Base-by-base conservation (phyloP, 2,888 invertebrate genomes). In the Tetragnatha montana region DNA sequence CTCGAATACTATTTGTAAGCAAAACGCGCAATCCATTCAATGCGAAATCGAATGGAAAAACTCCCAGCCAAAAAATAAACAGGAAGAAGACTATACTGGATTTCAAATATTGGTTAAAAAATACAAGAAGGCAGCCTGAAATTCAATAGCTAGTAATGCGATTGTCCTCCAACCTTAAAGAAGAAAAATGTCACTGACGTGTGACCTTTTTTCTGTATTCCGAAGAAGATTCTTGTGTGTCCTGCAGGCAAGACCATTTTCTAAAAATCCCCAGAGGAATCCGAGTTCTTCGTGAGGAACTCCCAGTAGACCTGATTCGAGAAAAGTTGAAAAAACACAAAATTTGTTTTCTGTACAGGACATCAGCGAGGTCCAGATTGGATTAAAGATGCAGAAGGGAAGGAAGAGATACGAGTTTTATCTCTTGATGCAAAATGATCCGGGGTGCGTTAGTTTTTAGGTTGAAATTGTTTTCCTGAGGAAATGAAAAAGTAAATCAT, bases 71-170 rank as follows among this genome's bases (percentile, higher is more conserved):
- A 60, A 35, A 60, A 60, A 60, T 60, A 60, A 60, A 60, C 60
- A 10, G 60, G 14, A 60, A 60, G 17, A 60, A 17, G 35, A 35
- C 35, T 35, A 35, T 60, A 60, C 60, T 60, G 60, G 60, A 60
- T 60, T 60, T 60, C 60, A 60, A 60, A 60, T 60, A 60, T 60
- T 60, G 60, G 60, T 60, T 60, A 60, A 60, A 60, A 17, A 60
- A 60, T 60, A 60, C 60, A 60, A 60, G 60, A 60, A 60, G 60
- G 60, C 60, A 60, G 60, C 17, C 60, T 60, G 60, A 10, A 60
- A 60, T 60, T 60, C 60, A 60, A 60, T 60, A 60, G 60, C 60
- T 60, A 60, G 60, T 60, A 60, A 60, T 60, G 60, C 60, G 60
- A 60, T 60, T 60, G 60, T 60, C 12, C 60, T 60, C 60, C 60